A percentile compares a stretch with the other conserved stretches of the same genome.
These are phyloP conservation scores for Diglossa cyanea DNA, from an alignment of 2,797 vertebrate genomes.

Conservation along the genomic window DNA sequence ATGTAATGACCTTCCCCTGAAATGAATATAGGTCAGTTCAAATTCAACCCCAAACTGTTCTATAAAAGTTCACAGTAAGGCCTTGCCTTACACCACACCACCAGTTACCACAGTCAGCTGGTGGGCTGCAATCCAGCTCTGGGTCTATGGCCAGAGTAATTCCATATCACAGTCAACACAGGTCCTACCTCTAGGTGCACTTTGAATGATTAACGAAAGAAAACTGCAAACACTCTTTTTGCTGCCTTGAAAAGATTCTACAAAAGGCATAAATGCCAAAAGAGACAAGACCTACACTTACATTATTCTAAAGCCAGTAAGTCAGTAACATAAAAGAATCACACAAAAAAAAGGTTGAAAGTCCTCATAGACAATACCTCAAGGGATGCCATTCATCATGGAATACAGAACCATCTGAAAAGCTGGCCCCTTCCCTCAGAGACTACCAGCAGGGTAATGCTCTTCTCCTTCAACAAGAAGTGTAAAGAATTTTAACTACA, in stretches of 20 bases:
- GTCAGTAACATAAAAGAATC: background rate
- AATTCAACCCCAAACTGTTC: background rate
- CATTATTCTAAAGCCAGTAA: background rate
- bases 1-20: background rate
- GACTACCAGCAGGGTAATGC: background rate
- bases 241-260: background rate
- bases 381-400: background rate
- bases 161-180: background rate
- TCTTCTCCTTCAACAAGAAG: background rate
- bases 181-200: background rate
- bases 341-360: background rate
- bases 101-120: background rate
- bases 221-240: background rate
- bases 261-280: background rate
- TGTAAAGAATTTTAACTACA: background rate
- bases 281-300: background rate
- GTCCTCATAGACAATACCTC: background rate
- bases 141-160: background rate
- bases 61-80: background rate
- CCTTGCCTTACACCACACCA: background rate
- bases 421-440: background rate
- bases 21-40: background rate
- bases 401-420: background rate
- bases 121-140: background rate
- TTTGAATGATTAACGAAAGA: background rate